Conservation (phyloP, 2,113 vertebrate species). For the Oenanthe oenanthe region DNA sequence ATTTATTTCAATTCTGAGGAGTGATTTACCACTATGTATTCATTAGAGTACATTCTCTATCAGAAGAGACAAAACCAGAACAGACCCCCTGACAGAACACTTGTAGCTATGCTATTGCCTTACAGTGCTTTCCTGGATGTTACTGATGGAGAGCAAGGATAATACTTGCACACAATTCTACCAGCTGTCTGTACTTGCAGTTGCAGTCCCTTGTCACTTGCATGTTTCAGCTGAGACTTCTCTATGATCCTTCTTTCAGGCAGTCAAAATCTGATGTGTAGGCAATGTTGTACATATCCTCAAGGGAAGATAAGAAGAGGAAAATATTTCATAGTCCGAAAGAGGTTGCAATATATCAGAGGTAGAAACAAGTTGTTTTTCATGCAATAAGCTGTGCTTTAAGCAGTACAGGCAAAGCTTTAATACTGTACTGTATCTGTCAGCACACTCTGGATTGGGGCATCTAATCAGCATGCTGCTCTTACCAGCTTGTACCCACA, state of each 20-base stretch:
- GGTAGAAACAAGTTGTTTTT: background rate
- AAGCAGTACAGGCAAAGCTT: background rate
- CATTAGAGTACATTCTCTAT: background rate
- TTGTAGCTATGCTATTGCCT: background rate
- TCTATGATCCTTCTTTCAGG: background rate
- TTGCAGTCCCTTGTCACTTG: background rate
- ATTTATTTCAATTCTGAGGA: background rate
- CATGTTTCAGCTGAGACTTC: background rate
- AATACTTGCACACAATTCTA: background rate
- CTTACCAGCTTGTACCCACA: background rate
- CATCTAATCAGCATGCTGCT: slow-evolving; percentile 36
- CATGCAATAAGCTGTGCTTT: background rate
- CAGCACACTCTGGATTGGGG: background rate
- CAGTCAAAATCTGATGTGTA: background rate
- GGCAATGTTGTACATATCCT: background rate
- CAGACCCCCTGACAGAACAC: background rate
- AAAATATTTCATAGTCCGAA: background rate
- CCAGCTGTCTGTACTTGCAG: background rate
- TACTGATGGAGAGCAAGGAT: background rate
- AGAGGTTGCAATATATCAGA: background rate
- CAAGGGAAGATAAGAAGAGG: background rate
- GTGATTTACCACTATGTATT: background rate
- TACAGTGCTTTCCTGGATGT: background rate
- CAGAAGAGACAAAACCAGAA: background rate
- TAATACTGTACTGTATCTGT: background rate